Evolutionary conservation across 35 echinoderm and acorn worm genomes (phyloP), one percentile per base, ranked within the genome.

Genomic region (Eucidaris tribuloides): DNA sequence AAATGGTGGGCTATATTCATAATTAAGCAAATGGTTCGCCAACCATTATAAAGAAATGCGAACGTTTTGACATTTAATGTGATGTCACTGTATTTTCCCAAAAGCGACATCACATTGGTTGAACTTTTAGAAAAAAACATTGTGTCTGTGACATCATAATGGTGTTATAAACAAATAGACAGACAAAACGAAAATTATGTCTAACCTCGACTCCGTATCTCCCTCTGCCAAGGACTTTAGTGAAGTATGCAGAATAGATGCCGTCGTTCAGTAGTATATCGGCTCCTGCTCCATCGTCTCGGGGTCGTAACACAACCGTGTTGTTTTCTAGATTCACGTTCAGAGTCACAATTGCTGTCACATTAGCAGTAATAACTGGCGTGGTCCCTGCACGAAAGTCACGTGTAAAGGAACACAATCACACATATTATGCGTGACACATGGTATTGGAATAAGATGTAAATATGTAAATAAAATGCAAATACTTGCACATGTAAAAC

Each of bases 241-340:
- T 90, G 29, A 84, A 84, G n/a, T 84, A 90, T 2, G 35, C 40
- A 9, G 88, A 84, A 84, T 90, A 90, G 38, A 90, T 79, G 1
- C 88, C 88, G 44, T 90, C 88, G 36, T 90, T 83, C 19, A 42
- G 22, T 39, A 34, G 76, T 13, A 83, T 42, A 61, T 90, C 88
- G 14, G 88, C 80, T 3, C 88, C 88, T 2, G 68, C 71, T 7
- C 88, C 88, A 23, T 90, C 80, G 46, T 90, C 88, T 7, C 41
- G 77, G 7, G 84, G 37, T 11, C 36, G 42, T 42, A 42, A 55
- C 3, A 18, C 36, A 6, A 61, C 41, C 27, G 62, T 31, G 2
- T 15, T 59, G 19, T 64, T 45, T 35, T 46, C 50, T 28, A 62
- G 18, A n/a, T n/a, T n/a, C n/a, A n/a, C n/a, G n/a, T n/a, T n/a